Evolutionary conservation across 2,888 invertebrate genomes (phyloP), one percentile per base, ranked within the genome.

Genomic region (Drosophila prolongata): DNA sequence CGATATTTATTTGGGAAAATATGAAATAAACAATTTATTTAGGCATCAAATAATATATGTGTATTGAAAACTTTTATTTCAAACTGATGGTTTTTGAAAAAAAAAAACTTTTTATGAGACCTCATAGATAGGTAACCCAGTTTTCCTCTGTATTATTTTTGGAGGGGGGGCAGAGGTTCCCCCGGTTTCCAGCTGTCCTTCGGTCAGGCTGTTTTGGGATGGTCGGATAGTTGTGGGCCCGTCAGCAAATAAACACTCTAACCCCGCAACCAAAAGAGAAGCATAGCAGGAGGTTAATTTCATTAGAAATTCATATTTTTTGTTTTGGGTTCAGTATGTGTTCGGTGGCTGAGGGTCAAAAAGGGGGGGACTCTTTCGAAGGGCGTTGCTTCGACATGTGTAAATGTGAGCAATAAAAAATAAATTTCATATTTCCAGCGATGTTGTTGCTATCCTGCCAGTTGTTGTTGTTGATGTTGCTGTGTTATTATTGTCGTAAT

Each of bases 291-390:
- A 83, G 79, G 79, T 90, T 91, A 91, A 91, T 91, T 91, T 91
- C 91, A 90, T 91, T 91, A 91, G 81, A 86, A 90, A 91, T 91
- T 91, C 91, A 90, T 87, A 89, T 89, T 84, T 89, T 60, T 44
- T 67, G 59, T 75, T 57, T 57, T 57, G 57, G 40, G 40, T 35
- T 34, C 35, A 38, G 56, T 64, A 24, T 54, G 42, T 47, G 24
- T 35, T 11, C 6, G 19, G 5, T 16, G 42, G 43, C 19, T 11
- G 5, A 11, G 19, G 38, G 53, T 30, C 61, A 30, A 6, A 27
- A 43, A 19, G 43, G 6, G 43, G 52, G 14, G 10, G 52, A 43
- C n/a, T 24, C 34, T 30, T 13, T 19, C 14, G 35, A 40, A 42
- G 79, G 67, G 67, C 73, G 83, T 87, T 80, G 77, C 74, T 79